Evolutionary conservation across 2,888 invertebrate genomes (phyloP), one percentile per base, ranked within the genome.

Genomic region (Idaea aversata): DNA sequence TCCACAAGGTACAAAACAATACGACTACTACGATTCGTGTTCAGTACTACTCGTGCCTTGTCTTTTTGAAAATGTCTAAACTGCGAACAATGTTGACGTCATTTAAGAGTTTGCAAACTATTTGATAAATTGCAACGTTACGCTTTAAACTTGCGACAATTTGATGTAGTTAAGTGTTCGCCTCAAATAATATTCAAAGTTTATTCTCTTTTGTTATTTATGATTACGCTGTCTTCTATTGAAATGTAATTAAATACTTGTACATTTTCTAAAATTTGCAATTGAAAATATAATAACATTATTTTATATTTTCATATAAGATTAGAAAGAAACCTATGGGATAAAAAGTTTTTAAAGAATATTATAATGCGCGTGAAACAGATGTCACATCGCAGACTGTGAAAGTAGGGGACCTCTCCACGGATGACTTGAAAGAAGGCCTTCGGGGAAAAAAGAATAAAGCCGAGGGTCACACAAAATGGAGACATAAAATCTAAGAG

Each of bases 391-490:
- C 47, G 5, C 47, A 47, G 47, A 47, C 47, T 47, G 47, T 10
- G 47, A 47, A 47, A 47, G 47, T 47, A 47, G 7, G 38, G 47
- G 47, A 47, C 4, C 47, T 10, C 47, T 47, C 47, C 47, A 47
- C 47, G 47, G 47, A 47, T 47, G 47, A 47, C 47, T 47, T 47
- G 47, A 47, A 47, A 47, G 47, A 47, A 47, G 47, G 47, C 47
- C 47, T 47, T 47, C 47, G 47, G 47, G 47, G 47, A 47, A 47
- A 47, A 47, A 7, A 47, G 47, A 47, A 47, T 47, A 47, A 47
- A 47, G 47, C 47, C 13, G 47, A 47, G 47, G 47, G 47, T 47
- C 47, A 7, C 47, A 47, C 7, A 47, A 13, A 47, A 47, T 47
- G 47, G 47, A 47, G 47, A 47, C 47, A 47, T 47, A 47, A 47